Evolutionary conservation across 2,888 invertebrate species (phyloP).

Genomic region (Pocota personata): DNA sequence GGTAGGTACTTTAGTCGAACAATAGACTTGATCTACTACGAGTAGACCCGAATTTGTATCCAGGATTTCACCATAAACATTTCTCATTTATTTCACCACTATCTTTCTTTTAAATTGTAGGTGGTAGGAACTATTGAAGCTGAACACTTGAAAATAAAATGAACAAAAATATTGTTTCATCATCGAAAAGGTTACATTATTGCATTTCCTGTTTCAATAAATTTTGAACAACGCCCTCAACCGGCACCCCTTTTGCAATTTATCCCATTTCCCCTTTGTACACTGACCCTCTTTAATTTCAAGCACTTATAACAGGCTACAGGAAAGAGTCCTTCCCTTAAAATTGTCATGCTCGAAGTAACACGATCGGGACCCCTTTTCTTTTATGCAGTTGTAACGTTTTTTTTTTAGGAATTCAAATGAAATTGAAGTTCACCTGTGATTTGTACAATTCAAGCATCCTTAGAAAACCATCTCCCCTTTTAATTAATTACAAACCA

Average conservation of each 20-base stretch:
- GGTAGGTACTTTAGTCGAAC: too few species aligned
- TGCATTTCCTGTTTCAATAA: constrained; percentile 27
- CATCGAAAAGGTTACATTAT: constrained; percentile 25
- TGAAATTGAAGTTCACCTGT: constrained; percentile 20
- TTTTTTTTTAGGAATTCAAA: not conserved
- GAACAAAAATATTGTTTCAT: constrained; percentile 9
- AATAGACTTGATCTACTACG: too few species aligned
- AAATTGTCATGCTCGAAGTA: constrained; percentile 17
- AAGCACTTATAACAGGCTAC: not conserved
- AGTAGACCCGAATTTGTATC: too few species aligned
- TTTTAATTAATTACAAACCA: not conserved
- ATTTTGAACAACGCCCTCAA: not conserved
- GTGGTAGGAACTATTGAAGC: constrained; percentile 10
- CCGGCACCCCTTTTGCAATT: constrained; percentile 13
- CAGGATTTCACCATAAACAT: too few species aligned
- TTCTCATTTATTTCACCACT: too few species aligned
- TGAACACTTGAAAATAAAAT: constrained; percentile 16
- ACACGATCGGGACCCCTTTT: constrained; percentile 6
- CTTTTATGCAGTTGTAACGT: not conserved
- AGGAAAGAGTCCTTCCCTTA: constrained; percentile 30
- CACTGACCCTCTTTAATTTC: not conserved
- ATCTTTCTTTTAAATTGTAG: not conserved
- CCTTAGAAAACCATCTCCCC: not conserved
- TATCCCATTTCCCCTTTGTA: not conserved
- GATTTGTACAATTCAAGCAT: constrained; percentile 2